A percentile compares a stretch with the other conserved stretches of the same genome.
Evolutionary conservation across 2,113 vertebrate genomes (phyloP).

Genomic region (Passer domesticus): DNA sequence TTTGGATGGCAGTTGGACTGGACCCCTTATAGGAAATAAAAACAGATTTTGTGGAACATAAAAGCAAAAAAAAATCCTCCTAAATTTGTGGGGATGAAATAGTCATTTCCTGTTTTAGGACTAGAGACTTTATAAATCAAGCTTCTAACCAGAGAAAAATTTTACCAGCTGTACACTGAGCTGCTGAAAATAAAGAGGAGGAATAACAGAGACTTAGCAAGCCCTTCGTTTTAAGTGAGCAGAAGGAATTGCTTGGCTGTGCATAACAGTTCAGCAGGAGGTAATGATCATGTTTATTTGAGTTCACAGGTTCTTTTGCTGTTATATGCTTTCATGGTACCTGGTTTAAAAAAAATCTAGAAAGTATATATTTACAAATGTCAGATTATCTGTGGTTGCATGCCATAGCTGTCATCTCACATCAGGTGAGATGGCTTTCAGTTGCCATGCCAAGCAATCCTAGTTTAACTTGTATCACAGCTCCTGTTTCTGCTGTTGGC

Average conservation of each 20-base stretch:
- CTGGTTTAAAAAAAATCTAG: constrained; percentile 6
- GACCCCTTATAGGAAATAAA: constrained; percentile 43
- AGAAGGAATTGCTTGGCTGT: constrained; percentile 1
- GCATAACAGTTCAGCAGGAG: background rate
- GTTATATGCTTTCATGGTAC: constrained; percentile 44
- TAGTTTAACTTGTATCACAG: constrained; percentile 4
- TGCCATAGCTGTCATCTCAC: constrained; percentile 63
- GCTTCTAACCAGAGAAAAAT: constrained; percentile 47
- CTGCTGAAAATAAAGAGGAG: background rate
- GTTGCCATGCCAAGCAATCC: constrained; percentile 13
- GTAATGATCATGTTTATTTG: constrained; percentile 53
- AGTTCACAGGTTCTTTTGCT: constrained; percentile 48
- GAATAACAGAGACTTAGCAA: background rate
- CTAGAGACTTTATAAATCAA: constrained; percentile 49
- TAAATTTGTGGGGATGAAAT: constrained; percentile 58
- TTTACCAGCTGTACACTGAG: constrained; percentile 52
- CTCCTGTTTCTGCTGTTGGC: constrained; percentile 47
- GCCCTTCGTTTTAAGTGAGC: background rate
- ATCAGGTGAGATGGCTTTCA: constrained; percentile 59
- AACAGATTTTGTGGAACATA: constrained; percentile 46
- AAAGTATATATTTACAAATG: constrained; percentile 60
- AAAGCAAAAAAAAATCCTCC: constrained; percentile 44
- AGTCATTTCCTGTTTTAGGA: constrained; percentile 60
- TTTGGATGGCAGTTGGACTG: constrained; percentile 7
- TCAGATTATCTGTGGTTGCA: constrained; percentile 48